phyloP scores from a whole-genome alignment of 2,797 vertebrate species.

The Tachyglossus aculeatus region DNA sequence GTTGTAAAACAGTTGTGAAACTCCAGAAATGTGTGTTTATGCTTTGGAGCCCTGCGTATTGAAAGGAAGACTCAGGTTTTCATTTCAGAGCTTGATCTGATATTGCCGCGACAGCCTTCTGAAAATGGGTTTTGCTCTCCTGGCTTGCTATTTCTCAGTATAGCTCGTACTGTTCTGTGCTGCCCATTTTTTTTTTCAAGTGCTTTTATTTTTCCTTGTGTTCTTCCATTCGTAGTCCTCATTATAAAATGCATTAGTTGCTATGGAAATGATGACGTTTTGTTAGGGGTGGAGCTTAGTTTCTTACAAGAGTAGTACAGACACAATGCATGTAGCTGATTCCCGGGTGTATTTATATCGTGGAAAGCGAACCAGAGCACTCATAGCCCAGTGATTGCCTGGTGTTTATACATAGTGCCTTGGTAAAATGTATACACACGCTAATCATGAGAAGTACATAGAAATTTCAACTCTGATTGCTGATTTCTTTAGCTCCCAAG shows the following conservation, averaged over 20 bases:
- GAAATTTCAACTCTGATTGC: too few relatives aligned
- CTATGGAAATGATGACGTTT: too few relatives aligned
- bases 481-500: too few relatives aligned
- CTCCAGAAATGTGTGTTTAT: not conserved
- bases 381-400: too few relatives aligned
- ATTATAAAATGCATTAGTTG: conserved; percentile 1
- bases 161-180: not conserved
- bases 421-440: too few relatives aligned
- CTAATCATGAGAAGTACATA: too few relatives aligned
- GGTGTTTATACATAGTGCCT: too few relatives aligned
- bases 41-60: not conserved
- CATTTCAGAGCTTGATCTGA: not conserved
- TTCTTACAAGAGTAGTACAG: too few relatives aligned
- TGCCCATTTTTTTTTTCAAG: not conserved
- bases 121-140: not conserved
- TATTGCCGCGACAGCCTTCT: not conserved
- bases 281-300: too few relatives aligned
- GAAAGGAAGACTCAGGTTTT: not conserved
- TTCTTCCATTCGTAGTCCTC: conserved; percentile 11
- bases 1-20: not conserved
- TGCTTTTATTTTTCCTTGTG: not conserved
- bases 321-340: too few relatives aligned
- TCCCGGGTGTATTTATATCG: too few relatives aligned
- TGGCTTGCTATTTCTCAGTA: not conserved
- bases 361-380: too few relatives aligned